These are phyloP conservation scores for Nysson spinosus DNA, from an alignment of 2,888 invertebrate genomes.

Conservation along the genomic window DNA sequence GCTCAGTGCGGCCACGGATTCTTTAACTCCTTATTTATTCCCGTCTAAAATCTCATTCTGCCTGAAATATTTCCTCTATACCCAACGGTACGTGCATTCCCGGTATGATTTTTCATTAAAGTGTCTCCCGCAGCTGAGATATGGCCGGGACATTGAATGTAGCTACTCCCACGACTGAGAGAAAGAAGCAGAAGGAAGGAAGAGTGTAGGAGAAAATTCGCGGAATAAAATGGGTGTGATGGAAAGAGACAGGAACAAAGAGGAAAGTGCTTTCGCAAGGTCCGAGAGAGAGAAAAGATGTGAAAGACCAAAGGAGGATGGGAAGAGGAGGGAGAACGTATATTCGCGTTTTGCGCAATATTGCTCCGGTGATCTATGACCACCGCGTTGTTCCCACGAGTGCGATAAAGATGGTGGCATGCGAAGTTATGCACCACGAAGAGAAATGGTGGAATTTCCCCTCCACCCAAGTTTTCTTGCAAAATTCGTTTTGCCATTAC, in stretches of 20 bases:
- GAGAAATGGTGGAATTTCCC: slow-evolving; percentile 57
- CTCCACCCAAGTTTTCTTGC: slow-evolving; percentile 45
- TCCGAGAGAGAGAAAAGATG: slow-evolving; percentile 12
- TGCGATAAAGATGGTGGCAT: slow-evolving; percentile 71
- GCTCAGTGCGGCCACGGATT: slow-evolving; percentile 6
- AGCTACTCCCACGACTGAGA: slow-evolving; percentile 64
- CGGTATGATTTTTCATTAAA: slow-evolving; percentile 77
- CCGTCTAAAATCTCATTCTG: slow-evolving; percentile 74
- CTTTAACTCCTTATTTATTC: slow-evolving; percentile 69
- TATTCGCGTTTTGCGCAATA: slow-evolving; percentile 68
- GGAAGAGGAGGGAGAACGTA: slow-evolving; percentile 25
- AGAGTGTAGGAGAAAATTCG: no score
- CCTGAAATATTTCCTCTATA: slow-evolving; percentile 69
- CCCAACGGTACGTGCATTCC: slow-evolving; percentile 66
- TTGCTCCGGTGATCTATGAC: slow-evolving; percentile 69
- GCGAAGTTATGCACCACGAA: slow-evolving; percentile 59
- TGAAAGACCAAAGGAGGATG: not conserved
- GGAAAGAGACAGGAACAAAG: slow-evolving; percentile 20
- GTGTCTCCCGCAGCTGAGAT: slow-evolving; percentile 74
- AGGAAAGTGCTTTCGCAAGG: slow-evolving; percentile 31
- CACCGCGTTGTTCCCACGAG: slow-evolving; percentile 69
- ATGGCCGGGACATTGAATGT: slow-evolving; percentile 76
- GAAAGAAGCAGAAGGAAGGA: slow-evolving; percentile 28
- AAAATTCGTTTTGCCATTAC: slow-evolving; percentile 47
- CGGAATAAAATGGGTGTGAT: slow-evolving; percentile 19